Conservation (phyloP, 2,888 invertebrate genomes). For the Drosophila greeni region DNA sequence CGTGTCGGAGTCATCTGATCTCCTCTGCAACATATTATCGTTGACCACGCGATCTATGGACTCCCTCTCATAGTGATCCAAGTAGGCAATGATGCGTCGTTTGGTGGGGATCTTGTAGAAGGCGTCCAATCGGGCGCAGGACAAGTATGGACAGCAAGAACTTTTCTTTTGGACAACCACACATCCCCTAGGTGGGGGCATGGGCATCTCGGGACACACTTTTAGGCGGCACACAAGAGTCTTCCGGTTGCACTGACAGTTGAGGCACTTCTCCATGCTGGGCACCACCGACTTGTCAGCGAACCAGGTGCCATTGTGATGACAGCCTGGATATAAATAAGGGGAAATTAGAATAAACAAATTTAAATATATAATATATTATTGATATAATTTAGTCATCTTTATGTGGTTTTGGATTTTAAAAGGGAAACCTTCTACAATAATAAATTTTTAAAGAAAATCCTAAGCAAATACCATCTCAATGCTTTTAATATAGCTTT, state of each 20-base stretch:
- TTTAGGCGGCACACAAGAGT: slow-evolving; percentile 87
- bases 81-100: slow-evolving; percentile 76
- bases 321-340: slow-evolving; percentile 81
- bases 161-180: slow-evolving; percentile 84
- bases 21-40: slow-evolving; percentile 75
- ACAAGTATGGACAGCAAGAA: slow-evolving; percentile 88
- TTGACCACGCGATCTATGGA: slow-evolving; percentile 78
- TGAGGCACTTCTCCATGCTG: slow-evolving; percentile 87
- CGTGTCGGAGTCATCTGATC: slow-evolving; percentile 77
- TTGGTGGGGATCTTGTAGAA: slow-evolving; percentile 75
- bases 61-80: slow-evolving; percentile 77
- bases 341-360: not conserved
- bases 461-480: not conserved
- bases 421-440: not conserved
- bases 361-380: not conserved
- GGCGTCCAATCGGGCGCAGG: slow-evolving; percentile 83
- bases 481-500: no score
- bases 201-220: slow-evolving; percentile 86
- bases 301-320: slow-evolving; percentile 85
- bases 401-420: no score
- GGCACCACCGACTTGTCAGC: slow-evolving; percentile 83
- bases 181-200: slow-evolving; percentile 87
- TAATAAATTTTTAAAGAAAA: not conserved
- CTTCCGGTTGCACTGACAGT: slow-evolving; percentile 86
- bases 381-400: no score